Evolutionary conservation across 1,140 invertebrate species (phyloP).

Genomic region (Pentalonia nigronervosa): DNA sequence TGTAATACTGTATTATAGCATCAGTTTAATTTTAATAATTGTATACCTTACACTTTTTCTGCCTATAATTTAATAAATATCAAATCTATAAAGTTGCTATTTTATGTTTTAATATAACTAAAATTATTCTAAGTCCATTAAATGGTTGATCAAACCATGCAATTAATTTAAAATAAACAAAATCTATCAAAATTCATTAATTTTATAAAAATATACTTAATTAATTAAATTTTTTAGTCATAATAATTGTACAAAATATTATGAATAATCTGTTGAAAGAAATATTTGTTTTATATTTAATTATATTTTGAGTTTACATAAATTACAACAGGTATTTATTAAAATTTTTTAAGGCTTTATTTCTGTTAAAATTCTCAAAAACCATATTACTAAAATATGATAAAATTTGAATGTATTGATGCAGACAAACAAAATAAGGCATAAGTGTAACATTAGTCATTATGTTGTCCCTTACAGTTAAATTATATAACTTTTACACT

Average conservation of each 20-base stretch:
- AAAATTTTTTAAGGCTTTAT: background rate
- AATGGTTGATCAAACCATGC: background rate
- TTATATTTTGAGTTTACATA: background rate
- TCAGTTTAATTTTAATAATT: background rate
- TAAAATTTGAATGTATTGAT: background rate
- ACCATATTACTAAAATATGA: background rate
- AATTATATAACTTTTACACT: background rate
- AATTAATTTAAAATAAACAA: background rate
- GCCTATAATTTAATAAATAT: background rate
- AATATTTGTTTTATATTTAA: background rate
- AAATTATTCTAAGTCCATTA: too few relatives aligned
- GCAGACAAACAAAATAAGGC: background rate
- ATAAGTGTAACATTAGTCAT: background rate
- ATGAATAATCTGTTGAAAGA: background rate
- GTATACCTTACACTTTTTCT: background rate
- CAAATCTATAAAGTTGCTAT: too few relatives aligned
- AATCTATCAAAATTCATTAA: too few relatives aligned
- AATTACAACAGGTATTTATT: background rate
- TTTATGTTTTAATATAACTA: too few relatives aligned
- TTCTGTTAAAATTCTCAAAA: background rate
- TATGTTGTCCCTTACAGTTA: background rate
- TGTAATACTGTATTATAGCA: too few relatives aligned
- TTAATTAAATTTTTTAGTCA: too few relatives aligned
- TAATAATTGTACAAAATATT: background rate
- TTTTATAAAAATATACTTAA: too few relatives aligned